These are phyloP conservation scores for Odontomyia ornata DNA, from an alignment of 2,888 invertebrate genomes.

Conservation along the genomic window DNA sequence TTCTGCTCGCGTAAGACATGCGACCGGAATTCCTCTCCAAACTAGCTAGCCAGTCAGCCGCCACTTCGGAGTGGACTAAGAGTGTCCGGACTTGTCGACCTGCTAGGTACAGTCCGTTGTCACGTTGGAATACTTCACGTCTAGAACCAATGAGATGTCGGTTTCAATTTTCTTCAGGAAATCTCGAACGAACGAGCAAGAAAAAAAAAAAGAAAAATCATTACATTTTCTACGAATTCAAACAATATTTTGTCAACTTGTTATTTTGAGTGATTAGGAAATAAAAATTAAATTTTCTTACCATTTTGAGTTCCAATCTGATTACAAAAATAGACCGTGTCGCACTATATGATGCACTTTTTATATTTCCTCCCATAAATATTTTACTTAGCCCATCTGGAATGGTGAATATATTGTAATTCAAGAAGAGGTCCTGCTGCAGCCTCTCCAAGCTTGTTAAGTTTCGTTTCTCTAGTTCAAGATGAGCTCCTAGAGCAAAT, in stretches of 20 bases:
- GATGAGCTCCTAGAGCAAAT: slow-evolving; percentile 54
- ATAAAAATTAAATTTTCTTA: slow-evolving; percentile 53
- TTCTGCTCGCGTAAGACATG: too few relatives aligned
- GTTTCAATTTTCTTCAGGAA: too few relatives aligned
- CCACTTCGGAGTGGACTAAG: too few relatives aligned
- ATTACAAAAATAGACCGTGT: slow-evolving; percentile 56
- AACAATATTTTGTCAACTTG: background rate
- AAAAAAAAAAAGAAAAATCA: too few relatives aligned
- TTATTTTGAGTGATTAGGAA: background rate
- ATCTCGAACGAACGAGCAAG: too few relatives aligned
- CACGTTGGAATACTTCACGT: too few relatives aligned
- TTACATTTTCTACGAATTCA: too few relatives aligned
- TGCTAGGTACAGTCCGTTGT: too few relatives aligned
- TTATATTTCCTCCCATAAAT: slow-evolving; percentile 57
- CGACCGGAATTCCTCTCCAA: too few relatives aligned
- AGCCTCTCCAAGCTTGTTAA: slow-evolving; percentile 67
- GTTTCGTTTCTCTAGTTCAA: slow-evolving; percentile 54
- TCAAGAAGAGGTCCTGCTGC: slow-evolving; percentile 65
- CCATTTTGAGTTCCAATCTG: slow-evolving; percentile 63
- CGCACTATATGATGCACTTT: slow-evolving; percentile 57
- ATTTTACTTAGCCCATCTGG: slow-evolving; percentile 56
- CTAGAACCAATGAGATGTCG: too few relatives aligned
- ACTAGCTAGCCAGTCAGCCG: too few relatives aligned
- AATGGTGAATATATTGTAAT: slow-evolving; percentile 63
- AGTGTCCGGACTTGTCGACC: too few relatives aligned